These are phyloP conservation scores for Halcyon chelicuti DNA, from an alignment of 2,797 vertebrate genomes.

Conservation along the genomic window DNA sequence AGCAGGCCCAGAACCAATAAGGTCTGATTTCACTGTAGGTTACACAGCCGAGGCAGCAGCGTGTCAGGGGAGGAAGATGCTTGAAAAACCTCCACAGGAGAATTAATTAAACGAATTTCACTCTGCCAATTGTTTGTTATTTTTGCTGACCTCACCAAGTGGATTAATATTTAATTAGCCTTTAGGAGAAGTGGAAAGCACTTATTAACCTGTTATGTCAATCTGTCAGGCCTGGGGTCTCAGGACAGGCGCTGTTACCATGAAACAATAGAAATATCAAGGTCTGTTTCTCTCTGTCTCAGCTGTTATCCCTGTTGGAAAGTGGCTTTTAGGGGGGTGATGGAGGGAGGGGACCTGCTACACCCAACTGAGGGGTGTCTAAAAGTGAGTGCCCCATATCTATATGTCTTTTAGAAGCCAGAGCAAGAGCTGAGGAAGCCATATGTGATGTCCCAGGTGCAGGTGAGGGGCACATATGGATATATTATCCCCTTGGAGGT, in stretches of 20 bases:
- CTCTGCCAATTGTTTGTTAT: constrained; percentile 91
- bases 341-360: neutral
- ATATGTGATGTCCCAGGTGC: neutral
- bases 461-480: constrained; percentile 37
- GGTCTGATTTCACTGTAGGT: constrained; percentile 70
- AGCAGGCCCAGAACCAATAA: constrained; percentile 68
- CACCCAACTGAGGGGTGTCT: neutral
- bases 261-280: constrained; percentile 31
- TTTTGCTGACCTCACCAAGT: constrained; percentile 98
- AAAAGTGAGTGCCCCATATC: neutral
- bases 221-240: constrained; percentile 89
- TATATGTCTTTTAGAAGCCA: neutral
- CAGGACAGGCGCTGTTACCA: constrained; percentile 52
- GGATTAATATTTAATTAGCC: constrained; percentile 99
- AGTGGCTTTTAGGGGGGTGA: neutral
- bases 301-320: neutral
- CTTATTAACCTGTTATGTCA: constrained; percentile 99
- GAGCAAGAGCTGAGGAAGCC: neutral
- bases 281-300: neutral
- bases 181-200: constrained; percentile 95
- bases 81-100: constrained; percentile 81
- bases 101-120: constrained; percentile 96
- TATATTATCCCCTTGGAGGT: constrained; percentile 32
- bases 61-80: constrained; percentile 79
- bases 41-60: constrained; percentile 58